phyloP scores from a whole-genome alignment of 2,797 vertebrate genomes.

The Calcarius lapponicus region DNA sequence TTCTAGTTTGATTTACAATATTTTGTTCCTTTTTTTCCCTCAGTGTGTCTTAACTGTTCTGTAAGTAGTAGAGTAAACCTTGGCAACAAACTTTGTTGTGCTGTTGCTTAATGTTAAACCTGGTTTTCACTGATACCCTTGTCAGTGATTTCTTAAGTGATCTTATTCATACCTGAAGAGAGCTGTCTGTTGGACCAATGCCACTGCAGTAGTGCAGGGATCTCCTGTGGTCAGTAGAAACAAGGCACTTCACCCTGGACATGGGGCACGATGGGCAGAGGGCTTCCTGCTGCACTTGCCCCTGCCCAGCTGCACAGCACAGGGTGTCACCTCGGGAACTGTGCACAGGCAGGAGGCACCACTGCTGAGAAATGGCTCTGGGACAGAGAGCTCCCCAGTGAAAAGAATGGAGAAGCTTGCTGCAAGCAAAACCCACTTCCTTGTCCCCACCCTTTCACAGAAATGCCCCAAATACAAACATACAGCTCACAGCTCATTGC shows the following conservation, averaged over 20 bases:
- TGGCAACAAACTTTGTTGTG: neutral
- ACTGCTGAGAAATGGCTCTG: neutral
- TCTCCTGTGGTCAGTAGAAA: neutral
- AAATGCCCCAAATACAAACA: neutral
- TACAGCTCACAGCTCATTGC: neutral
- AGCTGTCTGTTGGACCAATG: neutral
- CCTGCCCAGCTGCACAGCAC: neutral
- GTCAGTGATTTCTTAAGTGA: neutral
- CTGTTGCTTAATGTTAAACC: neutral
- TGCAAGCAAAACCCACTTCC: neutral
- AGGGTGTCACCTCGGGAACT: neutral
- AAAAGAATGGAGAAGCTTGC: neutral
- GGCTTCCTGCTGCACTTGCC: neutral
- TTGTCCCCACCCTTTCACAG: neutral
- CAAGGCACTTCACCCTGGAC: neutral
- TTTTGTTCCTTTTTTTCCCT: neutral
- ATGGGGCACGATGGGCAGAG: neutral
- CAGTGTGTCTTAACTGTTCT: neutral
- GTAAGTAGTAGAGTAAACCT: neutral
- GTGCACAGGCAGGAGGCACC: fast-evolving
- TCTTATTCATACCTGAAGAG: neutral
- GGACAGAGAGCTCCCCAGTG: neutral
- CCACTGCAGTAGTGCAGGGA: neutral
- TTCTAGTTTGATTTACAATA: neutral
- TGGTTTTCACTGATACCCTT: neutral